These are phyloP conservation scores for Palythoa grandis DNA, from an alignment of 92 coral and sea anemone genomes.

Conservation along the genomic window DNA sequence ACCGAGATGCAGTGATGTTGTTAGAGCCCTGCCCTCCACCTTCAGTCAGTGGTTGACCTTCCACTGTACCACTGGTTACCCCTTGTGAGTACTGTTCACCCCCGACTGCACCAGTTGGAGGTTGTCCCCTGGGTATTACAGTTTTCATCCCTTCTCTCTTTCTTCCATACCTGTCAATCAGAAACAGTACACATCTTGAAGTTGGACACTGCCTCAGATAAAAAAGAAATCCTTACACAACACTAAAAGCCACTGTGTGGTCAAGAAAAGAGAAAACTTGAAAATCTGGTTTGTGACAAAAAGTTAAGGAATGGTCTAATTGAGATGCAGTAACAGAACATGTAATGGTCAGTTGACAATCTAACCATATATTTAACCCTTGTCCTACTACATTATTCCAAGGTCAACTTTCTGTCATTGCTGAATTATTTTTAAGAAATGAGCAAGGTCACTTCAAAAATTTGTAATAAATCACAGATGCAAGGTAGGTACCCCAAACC, in stretches of 20 bases:
- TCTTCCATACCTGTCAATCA: constrained; percentile 60
- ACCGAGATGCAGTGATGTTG: constrained; percentile 4
- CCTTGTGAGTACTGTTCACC: constrained; percentile 67
- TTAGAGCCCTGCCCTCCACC: constrained; percentile 28
- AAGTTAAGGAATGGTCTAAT: too few relatives aligned
- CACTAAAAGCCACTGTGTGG: background rate
- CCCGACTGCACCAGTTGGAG: constrained; percentile 24
- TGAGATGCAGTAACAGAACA: too few relatives aligned
- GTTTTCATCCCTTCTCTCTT: constrained; percentile 56
- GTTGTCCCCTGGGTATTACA: constrained; percentile 68
- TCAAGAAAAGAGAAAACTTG: too few relatives aligned
- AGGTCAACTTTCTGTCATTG: constrained; percentile 7
- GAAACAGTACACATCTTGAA: background rate
- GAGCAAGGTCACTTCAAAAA: background rate
- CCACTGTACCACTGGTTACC: constrained; percentile 68
- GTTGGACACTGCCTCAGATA: background rate
- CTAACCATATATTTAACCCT: background rate
- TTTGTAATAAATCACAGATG: constrained; percentile 15
- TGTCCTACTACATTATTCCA: background rate
- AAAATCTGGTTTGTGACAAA: too few relatives aligned
- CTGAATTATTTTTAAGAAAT: background rate
- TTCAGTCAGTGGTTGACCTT: constrained; percentile 31
- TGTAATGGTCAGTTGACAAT: too few relatives aligned
- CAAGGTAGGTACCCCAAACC: constrained; percentile 5
- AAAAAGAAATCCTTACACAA: background rate